These are phyloP conservation scores for Leptosomus discolor DNA, from an alignment of 2,113 vertebrate genomes.

Conservation along the genomic window DNA sequence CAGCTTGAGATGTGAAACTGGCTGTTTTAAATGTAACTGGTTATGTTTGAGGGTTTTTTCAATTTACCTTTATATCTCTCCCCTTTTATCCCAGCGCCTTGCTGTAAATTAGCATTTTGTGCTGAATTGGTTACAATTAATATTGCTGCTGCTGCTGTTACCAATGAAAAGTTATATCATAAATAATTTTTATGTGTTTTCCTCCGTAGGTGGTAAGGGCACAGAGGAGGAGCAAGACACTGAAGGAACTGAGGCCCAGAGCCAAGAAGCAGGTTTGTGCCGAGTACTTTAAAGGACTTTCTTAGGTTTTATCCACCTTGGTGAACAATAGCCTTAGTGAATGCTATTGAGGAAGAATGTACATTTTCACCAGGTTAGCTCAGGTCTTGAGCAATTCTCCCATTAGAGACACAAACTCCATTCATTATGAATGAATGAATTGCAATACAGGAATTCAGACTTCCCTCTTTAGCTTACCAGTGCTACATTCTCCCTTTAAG, in stretches of 20 bases:
- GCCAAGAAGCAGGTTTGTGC: constrained; percentile 71
- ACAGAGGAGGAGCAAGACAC: constrained; percentile 36
- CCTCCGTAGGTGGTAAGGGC: constrained; percentile 49
- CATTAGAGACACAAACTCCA: not conserved
- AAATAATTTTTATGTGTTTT: constrained; percentile 52
- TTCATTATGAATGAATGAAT: not conserved
- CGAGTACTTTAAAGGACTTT: constrained; percentile 29
- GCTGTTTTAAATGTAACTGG: not conserved
- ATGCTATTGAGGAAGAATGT: constrained; percentile 19
- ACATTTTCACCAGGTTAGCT: constrained; percentile 27
- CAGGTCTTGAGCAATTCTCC: not conserved
- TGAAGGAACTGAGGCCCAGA: constrained; percentile 37
- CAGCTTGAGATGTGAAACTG: not conserved
- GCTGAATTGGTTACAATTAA: constrained; percentile 54
- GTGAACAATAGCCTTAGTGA: constrained; percentile 40
- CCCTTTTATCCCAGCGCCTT: not conserved
- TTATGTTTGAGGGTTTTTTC: constrained; percentile 17
- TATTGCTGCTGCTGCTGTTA: constrained; percentile 27
- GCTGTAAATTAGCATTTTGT: not conserved
- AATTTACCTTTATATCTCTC: not conserved
- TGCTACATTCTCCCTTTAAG: not conserved
- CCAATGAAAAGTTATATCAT: constrained; percentile 18
- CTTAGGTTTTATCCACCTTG: constrained; percentile 26
- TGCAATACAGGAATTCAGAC: not conserved
- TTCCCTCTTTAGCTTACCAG: not conserved